phyloP scores from a whole-genome alignment of 2,888 invertebrate genomes.

The Dolichopus griseipennis region DNA sequence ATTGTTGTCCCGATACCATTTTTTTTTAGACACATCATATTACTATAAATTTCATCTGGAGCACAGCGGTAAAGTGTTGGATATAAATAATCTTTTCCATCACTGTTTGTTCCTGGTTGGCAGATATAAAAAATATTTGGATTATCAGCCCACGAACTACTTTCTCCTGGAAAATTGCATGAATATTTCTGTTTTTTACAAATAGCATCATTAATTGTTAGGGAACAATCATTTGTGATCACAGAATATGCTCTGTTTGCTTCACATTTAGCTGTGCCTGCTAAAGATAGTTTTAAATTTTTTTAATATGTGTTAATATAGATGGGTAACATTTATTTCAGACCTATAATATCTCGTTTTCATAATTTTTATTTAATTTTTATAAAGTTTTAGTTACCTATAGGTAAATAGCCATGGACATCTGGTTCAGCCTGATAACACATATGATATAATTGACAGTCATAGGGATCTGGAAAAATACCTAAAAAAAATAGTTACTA shows the following conservation, averaged over 20 bases:
- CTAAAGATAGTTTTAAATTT: conserved; percentile 23
- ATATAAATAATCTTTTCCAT: conserved; percentile 33
- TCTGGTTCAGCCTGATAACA: conserved; percentile 38
- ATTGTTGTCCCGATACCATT: conserved; percentile 16
- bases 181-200: conserved; percentile 34
- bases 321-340: no score
- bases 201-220: conserved; percentile 29
- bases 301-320: no score
- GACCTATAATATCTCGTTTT: no score
- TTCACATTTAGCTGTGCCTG: conserved; percentile 38
- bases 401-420: not conserved
- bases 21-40: conserved; percentile 26
- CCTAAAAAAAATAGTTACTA: not conserved
- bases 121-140: conserved; percentile 41
- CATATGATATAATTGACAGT: conserved; percentile 43
- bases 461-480: conserved; percentile 42
- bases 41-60: conserved; percentile 36
- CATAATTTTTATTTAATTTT: not conserved
- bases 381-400: not conserved
- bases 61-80: conserved; percentile 40
- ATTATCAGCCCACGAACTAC: conserved; percentile 37
- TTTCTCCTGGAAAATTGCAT: conserved; percentile 35
- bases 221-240: conserved; percentile 36
- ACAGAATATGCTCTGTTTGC: conserved; percentile 37
- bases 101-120: conserved; percentile 36